Evolutionary conservation across 1,140 invertebrate species (phyloP).

Genomic region (Geopemphigus sp.): DNA sequence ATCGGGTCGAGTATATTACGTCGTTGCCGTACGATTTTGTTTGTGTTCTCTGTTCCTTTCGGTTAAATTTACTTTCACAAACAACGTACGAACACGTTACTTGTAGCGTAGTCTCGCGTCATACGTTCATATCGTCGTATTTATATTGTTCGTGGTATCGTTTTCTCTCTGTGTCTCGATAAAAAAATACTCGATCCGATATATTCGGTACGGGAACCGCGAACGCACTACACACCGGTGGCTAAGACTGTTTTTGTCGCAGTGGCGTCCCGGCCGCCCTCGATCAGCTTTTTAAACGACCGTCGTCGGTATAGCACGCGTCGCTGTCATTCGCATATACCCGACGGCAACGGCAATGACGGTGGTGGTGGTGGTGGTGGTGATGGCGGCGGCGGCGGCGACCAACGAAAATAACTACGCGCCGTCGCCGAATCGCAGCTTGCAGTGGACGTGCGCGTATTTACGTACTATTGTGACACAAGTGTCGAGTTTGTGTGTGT

Average conservation of each 20-base stretch:
- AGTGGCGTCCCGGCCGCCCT: background rate
- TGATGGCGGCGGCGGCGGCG: background rate
- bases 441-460: background rate
- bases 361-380: background rate
- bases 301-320: background rate
- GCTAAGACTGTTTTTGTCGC: background rate
- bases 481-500: background rate
- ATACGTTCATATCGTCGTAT: no score
- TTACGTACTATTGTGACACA: background rate
- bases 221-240: conserved; percentile 1
- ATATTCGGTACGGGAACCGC: background rate
- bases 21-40: no score
- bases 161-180: no score
- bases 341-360: background rate
- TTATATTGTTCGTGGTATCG: no score
- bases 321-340: background rate
- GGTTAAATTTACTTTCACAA: background rate
- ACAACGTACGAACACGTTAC: no score
- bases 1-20: background rate
- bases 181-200: no score
- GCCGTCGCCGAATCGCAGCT: background rate
- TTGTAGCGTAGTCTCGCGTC: no score
- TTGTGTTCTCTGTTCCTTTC: no score
- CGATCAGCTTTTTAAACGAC: conserved; percentile 15
- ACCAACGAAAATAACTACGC: conserved; percentile 10